Percentiles rank a stretch among this genome's conserved stretches.
Evolutionary conservation across 2,888 invertebrate genomes (phyloP).

Genomic region (Didymodactylos carnosus): DNA sequence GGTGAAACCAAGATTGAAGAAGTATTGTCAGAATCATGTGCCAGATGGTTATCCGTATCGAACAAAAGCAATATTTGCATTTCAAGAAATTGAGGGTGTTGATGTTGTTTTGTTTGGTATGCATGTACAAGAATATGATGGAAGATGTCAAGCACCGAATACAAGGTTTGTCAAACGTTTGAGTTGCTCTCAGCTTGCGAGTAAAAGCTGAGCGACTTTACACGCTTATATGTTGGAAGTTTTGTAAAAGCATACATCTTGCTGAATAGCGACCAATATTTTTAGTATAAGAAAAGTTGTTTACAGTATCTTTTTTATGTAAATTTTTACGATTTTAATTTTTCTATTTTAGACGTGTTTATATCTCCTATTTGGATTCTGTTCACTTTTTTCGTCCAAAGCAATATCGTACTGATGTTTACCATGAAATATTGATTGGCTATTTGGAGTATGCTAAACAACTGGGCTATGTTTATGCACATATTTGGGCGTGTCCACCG

Average conservation of each 20-base stretch:
- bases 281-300: too few relatives aligned
- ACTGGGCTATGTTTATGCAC: conserved; percentile 97
- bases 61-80: conserved; percentile 95
- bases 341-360: too few relatives aligned
- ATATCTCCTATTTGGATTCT: conserved; percentile 94
- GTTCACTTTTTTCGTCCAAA: conserved; percentile 97
- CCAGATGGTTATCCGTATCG: conserved; percentile 79
- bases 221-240: too few relatives aligned
- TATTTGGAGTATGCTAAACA: conserved; percentile 96
- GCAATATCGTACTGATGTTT: conserved; percentile 86
- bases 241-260: too few relatives aligned
- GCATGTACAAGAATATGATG: conserved; percentile 99
- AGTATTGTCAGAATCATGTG: conserved; percentile 35
- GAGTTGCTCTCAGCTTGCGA: too few relatives aligned
- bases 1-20: conserved; percentile 70
- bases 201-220: too few relatives aligned
- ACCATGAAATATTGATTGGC: conserved; percentile 93
- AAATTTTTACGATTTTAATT: too few relatives aligned
- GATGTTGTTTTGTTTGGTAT: conserved; percentile 99
- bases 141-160: conserved; percentile 80
- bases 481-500: conserved; percentile 99
- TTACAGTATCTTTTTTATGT: too few relatives aligned
- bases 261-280: too few relatives aligned
- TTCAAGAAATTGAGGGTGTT: conserved; percentile 91
- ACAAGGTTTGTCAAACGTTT: too few relatives aligned